Conservation (phyloP, 2,113 vertebrate species). For the Anguilla japonica region DNA sequence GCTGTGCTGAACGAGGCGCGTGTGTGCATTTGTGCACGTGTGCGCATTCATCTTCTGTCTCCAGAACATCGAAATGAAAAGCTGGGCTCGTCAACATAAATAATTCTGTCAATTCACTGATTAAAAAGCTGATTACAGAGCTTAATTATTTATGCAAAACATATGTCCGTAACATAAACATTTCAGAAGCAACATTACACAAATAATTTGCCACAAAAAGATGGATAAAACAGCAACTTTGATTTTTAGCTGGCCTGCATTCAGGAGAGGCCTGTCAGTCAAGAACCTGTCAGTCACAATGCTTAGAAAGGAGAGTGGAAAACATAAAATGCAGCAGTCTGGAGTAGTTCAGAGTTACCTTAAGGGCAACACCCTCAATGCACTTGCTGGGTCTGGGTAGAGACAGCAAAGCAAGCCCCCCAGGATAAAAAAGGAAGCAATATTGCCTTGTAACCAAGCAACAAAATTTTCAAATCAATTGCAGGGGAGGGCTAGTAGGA, state of each 20-base stretch:
- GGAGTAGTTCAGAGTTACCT: not conserved
- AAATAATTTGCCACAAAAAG: not conserved
- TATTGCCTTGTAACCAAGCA: constrained; percentile 27
- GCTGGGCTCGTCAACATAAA: not conserved
- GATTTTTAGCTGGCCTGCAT: constrained; percentile 3
- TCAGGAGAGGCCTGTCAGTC: constrained; percentile 8
- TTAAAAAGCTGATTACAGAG: not conserved
- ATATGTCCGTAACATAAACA: not conserved
- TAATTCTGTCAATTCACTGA: not conserved
- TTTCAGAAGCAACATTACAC: not conserved
- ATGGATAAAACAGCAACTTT: not conserved
- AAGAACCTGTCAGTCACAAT: not conserved
- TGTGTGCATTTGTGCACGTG: not conserved
- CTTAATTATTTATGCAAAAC: not conserved
- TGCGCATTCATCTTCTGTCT: not conserved
- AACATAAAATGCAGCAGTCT: not conserved
- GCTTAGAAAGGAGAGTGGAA: not conserved
- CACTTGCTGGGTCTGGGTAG: not conserved
- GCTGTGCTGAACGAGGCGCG: not conserved
- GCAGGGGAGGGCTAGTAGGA: not conserved
- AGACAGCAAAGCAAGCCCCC: not conserved
- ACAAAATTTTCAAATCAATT: constrained; percentile 17
- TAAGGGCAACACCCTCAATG: not conserved
- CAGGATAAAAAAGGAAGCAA: constrained; percentile 12
- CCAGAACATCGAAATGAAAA: not conserved